phyloP scores from a whole-genome alignment of 2,888 invertebrate genomes.

The Amiota mariae region DNA sequence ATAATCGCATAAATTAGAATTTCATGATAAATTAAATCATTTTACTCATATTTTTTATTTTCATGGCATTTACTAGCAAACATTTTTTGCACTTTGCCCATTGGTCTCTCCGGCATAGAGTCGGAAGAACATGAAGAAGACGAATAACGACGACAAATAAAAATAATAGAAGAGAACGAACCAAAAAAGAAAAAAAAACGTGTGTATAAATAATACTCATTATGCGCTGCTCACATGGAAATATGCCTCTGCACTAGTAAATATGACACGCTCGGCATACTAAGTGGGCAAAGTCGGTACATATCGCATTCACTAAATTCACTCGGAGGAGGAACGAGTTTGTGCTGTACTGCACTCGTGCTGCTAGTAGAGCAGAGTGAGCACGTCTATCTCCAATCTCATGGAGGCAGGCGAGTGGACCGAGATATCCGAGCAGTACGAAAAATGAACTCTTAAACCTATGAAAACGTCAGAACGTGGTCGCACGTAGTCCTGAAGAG shows the following conservation, averaged over 20 bases:
- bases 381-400: constrained; percentile 19
- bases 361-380: background rate
- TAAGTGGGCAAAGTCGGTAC: constrained; percentile 29
- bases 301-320: constrained; percentile 3
- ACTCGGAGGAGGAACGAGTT: too few relatives aligned
- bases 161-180: too few relatives aligned
- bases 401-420: constrained; percentile 31
- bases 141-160: too few relatives aligned
- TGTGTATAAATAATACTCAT: constrained; percentile 57
- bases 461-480: constrained; percentile 53
- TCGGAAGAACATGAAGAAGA: too few relatives aligned
- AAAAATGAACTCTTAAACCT: constrained; percentile 62
- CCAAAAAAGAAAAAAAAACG: too few relatives aligned
- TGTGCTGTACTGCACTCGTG: constrained; percentile 35
- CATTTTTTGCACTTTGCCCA: constrained; percentile 1
- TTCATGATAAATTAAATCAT: constrained; percentile 32
- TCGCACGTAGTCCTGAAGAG: constrained; percentile 8
- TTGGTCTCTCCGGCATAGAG: background rate
- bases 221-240: constrained; percentile 54
- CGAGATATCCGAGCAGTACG: constrained; percentile 42
- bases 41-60: constrained; percentile 34
- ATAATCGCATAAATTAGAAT: constrained; percentile 34
- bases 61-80: constrained; percentile 2
- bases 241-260: constrained; percentile 36
- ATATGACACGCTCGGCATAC: constrained; percentile 37